These are phyloP conservation scores for Macaria notata DNA, from an alignment of 2,888 invertebrate genomes.

Conservation along the genomic window DNA sequence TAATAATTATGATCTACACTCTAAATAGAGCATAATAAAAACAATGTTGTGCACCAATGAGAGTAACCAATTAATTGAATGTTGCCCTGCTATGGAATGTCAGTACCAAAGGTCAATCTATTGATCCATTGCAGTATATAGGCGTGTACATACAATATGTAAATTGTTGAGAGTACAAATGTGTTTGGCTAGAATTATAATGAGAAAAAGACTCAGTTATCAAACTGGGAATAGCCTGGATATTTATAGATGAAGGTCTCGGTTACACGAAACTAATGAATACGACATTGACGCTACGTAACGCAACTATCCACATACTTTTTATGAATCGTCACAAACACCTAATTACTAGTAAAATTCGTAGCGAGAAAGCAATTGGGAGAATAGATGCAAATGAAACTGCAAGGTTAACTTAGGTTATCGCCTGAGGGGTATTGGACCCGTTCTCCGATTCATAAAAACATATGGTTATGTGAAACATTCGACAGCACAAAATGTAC, in stretches of 20 bases:
- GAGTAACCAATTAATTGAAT: constrained; percentile 8
- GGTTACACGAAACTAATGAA: constrained; percentile 54
- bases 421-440: constrained; percentile 7
- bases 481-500: not conserved
- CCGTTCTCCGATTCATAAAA: not conserved
- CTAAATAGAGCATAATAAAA: not conserved
- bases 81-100: constrained; percentile 13
- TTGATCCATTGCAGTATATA: constrained; percentile 30
- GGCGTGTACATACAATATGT: constrained; percentile 10
- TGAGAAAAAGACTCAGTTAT: constrained; percentile 36
- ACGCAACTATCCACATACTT: constrained; percentile 23
- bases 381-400: constrained; percentile 33
- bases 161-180: not conserved
- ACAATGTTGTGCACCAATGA: not conserved
- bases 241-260: constrained; percentile 79
- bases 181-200: constrained; percentile 5
- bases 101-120: constrained; percentile 43
- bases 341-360: constrained; percentile 12
- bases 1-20: not conserved
- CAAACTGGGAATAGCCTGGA: constrained; percentile 39
- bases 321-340: constrained; percentile 21
- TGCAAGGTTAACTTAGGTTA: constrained; percentile 51
- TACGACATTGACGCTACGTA: constrained; percentile 52
- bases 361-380: constrained; percentile 4
- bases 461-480: constrained; percentile 10